Evolutionary conservation across 2,113 vertebrate species (phyloP).

Genomic region (Ceyx melanurus): DNA sequence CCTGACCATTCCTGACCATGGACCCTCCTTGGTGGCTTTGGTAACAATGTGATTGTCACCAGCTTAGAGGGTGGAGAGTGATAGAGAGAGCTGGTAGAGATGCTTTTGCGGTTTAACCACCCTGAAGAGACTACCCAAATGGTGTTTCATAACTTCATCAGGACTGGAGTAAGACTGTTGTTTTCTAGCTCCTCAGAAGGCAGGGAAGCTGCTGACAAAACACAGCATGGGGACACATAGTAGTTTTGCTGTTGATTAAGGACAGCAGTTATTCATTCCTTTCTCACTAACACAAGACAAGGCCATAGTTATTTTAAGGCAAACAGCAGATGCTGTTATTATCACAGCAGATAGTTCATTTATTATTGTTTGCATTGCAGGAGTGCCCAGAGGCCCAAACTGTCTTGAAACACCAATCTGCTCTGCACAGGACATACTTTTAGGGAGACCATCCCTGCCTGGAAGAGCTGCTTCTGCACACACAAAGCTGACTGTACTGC

Average conservation of each 20-base stretch:
- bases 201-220: neutral
- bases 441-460: accelerated
- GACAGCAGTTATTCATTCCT: neutral
- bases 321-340: neutral
- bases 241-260: neutral
- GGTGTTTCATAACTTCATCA: neutral
- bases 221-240: neutral
- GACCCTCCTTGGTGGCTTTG: neutral
- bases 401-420: neutral
- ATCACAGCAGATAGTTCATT: neutral
- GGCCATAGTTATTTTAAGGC: neutral
- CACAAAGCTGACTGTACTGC: neutral
- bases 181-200: neutral
- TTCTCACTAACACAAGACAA: neutral
- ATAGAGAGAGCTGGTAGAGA: neutral
- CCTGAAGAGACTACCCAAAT: neutral
- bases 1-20: neutral
- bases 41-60: neutral
- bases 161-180: neutral
- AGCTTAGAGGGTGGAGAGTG: neutral
- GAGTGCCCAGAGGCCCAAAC: neutral
- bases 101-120: neutral
- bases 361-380: conserved; percentile 18
- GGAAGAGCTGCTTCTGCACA: neutral
- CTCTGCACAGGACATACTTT: neutral